Evolutionary conservation across 2,113 vertebrate genomes (phyloP).

Genomic region (Plecturocebus donacophilus): DNA sequence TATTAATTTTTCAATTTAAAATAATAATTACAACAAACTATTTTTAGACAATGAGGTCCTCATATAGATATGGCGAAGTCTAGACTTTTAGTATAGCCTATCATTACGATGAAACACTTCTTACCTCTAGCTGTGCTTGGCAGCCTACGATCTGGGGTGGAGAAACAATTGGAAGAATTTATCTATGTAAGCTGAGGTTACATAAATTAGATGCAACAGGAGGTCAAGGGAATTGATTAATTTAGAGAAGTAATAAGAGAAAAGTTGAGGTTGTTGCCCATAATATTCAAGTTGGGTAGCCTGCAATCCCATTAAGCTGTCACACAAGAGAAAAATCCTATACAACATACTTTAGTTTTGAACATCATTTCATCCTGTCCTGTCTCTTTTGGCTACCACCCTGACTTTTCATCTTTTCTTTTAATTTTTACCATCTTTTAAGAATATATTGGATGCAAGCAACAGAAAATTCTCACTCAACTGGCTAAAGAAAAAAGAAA

Average conservation of each 20-base stretch:
- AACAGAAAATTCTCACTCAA: neutral
- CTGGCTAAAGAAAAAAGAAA: neutral
- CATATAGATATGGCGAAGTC: neutral
- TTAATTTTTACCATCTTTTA: neutral
- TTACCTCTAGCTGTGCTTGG: neutral
- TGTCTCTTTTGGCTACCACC: neutral
- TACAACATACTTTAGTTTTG: neutral
- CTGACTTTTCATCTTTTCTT: neutral
- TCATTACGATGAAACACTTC: neutral
- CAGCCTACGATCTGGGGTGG: neutral
- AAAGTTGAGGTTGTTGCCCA: neutral
- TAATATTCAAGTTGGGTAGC: neutral
- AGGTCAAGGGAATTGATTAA: neutral
- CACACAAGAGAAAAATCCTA: neutral
- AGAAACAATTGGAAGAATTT: neutral
- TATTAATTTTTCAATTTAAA: conserved; percentile 27
- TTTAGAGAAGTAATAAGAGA: neutral
- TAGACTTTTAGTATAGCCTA: neutral
- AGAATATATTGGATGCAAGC: neutral
- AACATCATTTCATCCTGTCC: neutral
- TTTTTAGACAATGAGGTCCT: neutral
- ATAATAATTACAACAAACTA: neutral
- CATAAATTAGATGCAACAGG: neutral
- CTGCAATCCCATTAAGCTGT: neutral
- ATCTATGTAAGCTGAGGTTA: neutral